A percentile compares a stretch with the other conserved stretches of the same genome.
These are phyloP conservation scores for Cepphus grylle DNA, from an alignment of 2,113 vertebrate species.

Conservation along the genomic window DNA sequence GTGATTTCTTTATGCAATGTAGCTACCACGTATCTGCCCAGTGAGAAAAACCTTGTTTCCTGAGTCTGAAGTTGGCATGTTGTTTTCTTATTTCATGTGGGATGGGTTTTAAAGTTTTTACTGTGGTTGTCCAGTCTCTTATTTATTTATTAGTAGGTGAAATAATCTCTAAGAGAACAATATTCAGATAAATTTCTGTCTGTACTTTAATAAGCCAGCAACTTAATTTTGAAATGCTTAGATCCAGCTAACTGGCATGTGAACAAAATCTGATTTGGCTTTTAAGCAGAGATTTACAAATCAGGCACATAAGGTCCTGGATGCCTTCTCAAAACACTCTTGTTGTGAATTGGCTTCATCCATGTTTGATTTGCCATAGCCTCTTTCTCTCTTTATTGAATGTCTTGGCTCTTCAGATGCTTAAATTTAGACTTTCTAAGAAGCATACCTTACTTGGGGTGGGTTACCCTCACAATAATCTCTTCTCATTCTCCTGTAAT, in stretches of 20 bases:
- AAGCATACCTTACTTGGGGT: background rate
- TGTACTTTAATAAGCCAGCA: background rate
- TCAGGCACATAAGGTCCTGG: background rate
- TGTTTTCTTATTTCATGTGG: background rate
- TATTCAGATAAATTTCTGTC: background rate
- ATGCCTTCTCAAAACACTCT: background rate
- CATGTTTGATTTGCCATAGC: background rate
- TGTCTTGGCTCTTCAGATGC: background rate
- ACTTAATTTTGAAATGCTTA: background rate
- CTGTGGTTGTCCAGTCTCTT: background rate
- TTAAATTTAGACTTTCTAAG: background rate
- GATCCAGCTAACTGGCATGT: background rate
- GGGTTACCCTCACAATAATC: background rate
- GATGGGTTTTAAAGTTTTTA: background rate
- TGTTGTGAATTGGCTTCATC: background rate
- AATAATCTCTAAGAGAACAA: background rate
- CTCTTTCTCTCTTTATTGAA: background rate
- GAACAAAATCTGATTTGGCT: background rate
- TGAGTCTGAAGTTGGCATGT: background rate
- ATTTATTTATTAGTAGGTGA: background rate
- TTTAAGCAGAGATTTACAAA: background rate
- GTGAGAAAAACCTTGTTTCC: background rate
- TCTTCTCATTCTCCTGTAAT: background rate
- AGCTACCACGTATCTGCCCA: background rate
- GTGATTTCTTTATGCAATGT: background rate